A percentile compares a stretch with the other conserved stretches of the same genome.
Evolutionary conservation across 2,797 vertebrate genomes (phyloP).

Genomic region (Discoglossus pictus): DNA sequence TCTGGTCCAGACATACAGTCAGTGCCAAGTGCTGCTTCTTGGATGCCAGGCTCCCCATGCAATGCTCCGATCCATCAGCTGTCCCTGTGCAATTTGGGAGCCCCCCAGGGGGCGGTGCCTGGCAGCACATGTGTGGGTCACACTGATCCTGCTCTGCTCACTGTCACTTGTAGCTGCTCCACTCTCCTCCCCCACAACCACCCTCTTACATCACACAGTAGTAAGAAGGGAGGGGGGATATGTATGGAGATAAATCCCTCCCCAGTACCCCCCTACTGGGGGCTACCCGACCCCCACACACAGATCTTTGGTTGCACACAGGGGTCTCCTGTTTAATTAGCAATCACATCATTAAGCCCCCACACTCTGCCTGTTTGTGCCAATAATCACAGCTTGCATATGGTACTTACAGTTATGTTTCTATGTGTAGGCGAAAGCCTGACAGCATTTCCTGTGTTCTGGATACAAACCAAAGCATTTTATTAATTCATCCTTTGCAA

Average conservation of each 20-base stretch:
- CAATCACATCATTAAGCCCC: background rate
- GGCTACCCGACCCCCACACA: conserved; percentile 5
- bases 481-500: too few species aligned
- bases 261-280: background rate
- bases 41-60: background rate
- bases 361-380: too few species aligned
- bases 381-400: too few species aligned
- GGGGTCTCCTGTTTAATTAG: background rate
- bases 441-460: too few species aligned
- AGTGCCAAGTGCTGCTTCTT: too few species aligned
- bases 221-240: background rate
- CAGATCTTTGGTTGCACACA: too few species aligned
- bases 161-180: conserved; percentile 20
- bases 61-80: conserved; percentile 9
- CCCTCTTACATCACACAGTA: conserved; percentile 26
- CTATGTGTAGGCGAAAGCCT: too few species aligned
- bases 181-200: conserved; percentile 1
- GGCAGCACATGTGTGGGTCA: conserved; percentile 29
- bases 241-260: too few species aligned
- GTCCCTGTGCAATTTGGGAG: conserved; percentile 41
- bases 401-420: too few species aligned
- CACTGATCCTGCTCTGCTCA: conserved; percentile 2
- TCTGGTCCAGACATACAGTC: too few species aligned
- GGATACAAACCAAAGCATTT: too few species aligned
- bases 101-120: conserved; percentile 51